A percentile compares a stretch with the other conserved stretches of the same genome.
Conservation (phyloP, 2,888 invertebrate species). For the Nysson spinosus region DNA sequence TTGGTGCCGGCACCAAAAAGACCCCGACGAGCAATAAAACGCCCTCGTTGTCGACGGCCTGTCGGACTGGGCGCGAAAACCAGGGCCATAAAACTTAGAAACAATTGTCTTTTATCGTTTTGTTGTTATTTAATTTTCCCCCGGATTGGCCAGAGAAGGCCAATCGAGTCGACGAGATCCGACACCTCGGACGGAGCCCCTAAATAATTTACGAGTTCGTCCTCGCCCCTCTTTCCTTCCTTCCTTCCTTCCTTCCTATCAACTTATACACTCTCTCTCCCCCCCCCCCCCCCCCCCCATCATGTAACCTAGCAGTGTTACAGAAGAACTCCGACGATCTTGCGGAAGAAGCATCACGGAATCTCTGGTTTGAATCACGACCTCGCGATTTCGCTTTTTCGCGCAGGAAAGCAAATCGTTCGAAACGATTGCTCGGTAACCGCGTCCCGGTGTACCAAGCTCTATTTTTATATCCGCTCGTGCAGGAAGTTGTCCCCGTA, state of each 20-base stretch:
- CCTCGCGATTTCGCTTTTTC: too few species aligned
- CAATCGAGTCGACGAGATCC: conserved; percentile 52
- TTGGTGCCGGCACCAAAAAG: conserved; percentile 48
- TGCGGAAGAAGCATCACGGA: too few species aligned
- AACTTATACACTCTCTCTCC: conserved; percentile 7
- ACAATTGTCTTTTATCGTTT: conserved; percentile 78
- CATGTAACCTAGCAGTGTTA: too few species aligned
- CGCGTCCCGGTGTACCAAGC: conserved; percentile 57
- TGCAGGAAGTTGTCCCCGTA: conserved; percentile 74
- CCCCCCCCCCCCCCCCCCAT: conserved; percentile 1
- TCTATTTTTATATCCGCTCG: conserved; percentile 77
- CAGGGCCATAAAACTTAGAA: conserved; percentile 76
- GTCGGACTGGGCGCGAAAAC: conserved; percentile 58
- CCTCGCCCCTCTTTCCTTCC: conserved; percentile 17
- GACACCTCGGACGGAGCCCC: conserved; percentile 62
- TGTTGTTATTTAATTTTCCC: conserved; percentile 78
- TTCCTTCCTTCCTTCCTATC: neutral
- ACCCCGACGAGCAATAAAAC: conserved; percentile 58
- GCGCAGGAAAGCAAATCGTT: conserved; percentile 38
- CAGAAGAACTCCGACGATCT: too few species aligned
- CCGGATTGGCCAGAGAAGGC: conserved; percentile 58
- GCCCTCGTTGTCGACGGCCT: conserved; percentile 64
- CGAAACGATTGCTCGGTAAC: conserved; percentile 35
- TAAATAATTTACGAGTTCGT: conserved; percentile 74
- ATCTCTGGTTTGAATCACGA: too few species aligned